Conservation (phyloP, 2,797 vertebrate species). For the Melanotaenia boesemani region DNA sequence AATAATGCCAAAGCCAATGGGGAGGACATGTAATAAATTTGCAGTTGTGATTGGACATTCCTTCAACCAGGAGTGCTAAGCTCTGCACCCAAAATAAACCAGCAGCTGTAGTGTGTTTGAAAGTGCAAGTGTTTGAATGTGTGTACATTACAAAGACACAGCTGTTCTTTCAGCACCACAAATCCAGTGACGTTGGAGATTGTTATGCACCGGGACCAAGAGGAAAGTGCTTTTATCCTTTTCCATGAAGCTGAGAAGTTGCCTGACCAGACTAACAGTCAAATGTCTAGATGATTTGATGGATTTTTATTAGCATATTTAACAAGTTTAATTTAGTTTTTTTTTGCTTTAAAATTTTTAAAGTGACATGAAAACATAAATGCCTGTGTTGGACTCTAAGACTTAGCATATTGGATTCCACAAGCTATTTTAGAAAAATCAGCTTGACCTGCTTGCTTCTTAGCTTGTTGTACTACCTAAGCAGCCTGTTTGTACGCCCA, state of each 20-base stretch:
- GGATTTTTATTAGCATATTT: constrained; percentile 26
- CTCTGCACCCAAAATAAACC: constrained; percentile 70
- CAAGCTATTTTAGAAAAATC: not conserved
- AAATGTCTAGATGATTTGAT: constrained; percentile 8
- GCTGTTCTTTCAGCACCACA: constrained; percentile 53
- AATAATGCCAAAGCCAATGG: constrained; percentile 36
- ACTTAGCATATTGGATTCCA: not conserved
- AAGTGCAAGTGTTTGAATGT: constrained; percentile 17
- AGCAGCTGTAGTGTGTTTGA: constrained; percentile 63
- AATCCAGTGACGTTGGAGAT: constrained; percentile 46
- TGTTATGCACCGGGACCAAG: constrained; percentile 42
- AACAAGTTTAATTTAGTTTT: not conserved
- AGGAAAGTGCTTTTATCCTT: constrained; percentile 50
- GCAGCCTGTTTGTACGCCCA: not conserved
- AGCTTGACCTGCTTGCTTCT: not conserved
- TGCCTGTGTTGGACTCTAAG: not conserved
- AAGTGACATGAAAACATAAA: not conserved
- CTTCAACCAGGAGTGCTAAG: constrained; percentile 59
- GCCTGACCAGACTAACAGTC: constrained; percentile 18
- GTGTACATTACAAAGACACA: constrained; percentile 27
- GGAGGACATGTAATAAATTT: constrained; percentile 69
- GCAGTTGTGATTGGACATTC: constrained; percentile 66
- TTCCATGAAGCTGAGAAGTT: constrained; percentile 22
- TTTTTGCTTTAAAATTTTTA: not conserved
- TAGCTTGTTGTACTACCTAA: not conserved